Percentiles rank a stretch among this genome's conserved stretches.
Evolutionary conservation across 2,113 vertebrate genomes (phyloP).

Genomic region (Caretta caretta): DNA sequence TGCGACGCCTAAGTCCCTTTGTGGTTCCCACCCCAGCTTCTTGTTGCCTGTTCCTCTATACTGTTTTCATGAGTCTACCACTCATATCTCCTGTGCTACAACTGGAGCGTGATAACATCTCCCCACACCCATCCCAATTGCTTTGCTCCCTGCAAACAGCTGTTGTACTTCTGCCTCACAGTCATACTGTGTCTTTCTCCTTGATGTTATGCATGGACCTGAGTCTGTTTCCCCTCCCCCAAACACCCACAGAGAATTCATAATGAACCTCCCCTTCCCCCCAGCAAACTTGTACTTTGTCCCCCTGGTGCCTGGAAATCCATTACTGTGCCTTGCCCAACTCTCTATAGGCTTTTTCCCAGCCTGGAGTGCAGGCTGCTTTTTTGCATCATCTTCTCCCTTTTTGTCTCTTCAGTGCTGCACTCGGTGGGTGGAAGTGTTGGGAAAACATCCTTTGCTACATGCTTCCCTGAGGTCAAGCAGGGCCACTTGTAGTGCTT

Average conservation of each 20-base stretch:
- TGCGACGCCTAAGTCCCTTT: background rate
- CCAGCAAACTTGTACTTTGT: background rate
- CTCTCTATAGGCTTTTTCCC: background rate
- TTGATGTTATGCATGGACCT: background rate
- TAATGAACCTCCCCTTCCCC: background rate
- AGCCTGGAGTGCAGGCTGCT: fast-evolving
- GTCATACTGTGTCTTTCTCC: background rate
- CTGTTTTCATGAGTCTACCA: background rate
- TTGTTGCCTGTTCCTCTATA: background rate
- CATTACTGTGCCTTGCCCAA: background rate
- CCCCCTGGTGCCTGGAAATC: background rate
- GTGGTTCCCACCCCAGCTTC: background rate
- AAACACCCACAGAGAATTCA: background rate
- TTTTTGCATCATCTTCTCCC: fast-evolving
- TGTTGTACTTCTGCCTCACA: background rate
- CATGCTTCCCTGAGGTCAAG: background rate
- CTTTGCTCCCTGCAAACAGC: background rate
- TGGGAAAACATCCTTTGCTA: background rate
- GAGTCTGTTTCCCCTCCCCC: background rate
- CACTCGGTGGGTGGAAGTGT: background rate
- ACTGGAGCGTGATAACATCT: background rate
- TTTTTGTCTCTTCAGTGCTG: background rate
- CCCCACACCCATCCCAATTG: background rate
- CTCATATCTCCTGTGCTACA: background rate
- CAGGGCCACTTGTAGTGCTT: background rate